phyloP scores from a whole-genome alignment of 1,140 invertebrate species.

The Drosophila auraria region DNA sequence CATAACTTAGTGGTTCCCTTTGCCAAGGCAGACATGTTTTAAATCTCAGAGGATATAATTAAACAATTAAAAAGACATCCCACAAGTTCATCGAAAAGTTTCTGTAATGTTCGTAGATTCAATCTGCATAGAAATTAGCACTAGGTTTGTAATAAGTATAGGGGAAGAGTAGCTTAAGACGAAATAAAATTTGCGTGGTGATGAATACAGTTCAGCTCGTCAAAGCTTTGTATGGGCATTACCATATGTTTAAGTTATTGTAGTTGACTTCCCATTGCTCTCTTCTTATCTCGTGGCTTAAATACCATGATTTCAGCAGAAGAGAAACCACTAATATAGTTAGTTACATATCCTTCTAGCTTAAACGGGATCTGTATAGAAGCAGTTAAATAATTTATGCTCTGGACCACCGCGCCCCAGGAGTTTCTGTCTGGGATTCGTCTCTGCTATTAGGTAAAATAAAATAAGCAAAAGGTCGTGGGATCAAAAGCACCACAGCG shows the following conservation, averaged over 20 bases:
- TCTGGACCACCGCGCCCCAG: conserved; percentile 12
- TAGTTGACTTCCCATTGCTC: not conserved
- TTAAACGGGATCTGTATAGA: conserved; percentile 42
- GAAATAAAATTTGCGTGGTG: too few species aligned
- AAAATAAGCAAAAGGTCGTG: conserved; percentile 62
- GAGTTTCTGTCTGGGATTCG: conserved; percentile 27
- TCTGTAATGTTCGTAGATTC: too few species aligned
- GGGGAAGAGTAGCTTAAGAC: too few species aligned
- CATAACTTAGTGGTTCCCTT: not conserved
- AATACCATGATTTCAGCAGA: conserved; percentile 43
- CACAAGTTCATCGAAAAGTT: too few species aligned
- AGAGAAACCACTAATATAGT: conserved; percentile 64
- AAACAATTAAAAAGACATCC: too few species aligned
- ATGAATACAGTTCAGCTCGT: too few species aligned
- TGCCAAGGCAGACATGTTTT: too few species aligned
- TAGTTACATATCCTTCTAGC: conserved; percentile 61
- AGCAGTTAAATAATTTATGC: conserved; percentile 26
- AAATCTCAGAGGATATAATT: too few species aligned
- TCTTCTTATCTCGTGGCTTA: conserved; percentile 40
- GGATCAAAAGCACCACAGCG: not conserved
- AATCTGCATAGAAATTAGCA: too few species aligned
- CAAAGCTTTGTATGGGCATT: conserved; percentile 7
- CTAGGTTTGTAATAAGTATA: too few species aligned
- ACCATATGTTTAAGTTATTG: conserved; percentile 22
- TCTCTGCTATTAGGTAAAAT: conserved; percentile 57